phyloP scores from a whole-genome alignment of 2,113 vertebrate species.

The Pomatostomus ruficeps region DNA sequence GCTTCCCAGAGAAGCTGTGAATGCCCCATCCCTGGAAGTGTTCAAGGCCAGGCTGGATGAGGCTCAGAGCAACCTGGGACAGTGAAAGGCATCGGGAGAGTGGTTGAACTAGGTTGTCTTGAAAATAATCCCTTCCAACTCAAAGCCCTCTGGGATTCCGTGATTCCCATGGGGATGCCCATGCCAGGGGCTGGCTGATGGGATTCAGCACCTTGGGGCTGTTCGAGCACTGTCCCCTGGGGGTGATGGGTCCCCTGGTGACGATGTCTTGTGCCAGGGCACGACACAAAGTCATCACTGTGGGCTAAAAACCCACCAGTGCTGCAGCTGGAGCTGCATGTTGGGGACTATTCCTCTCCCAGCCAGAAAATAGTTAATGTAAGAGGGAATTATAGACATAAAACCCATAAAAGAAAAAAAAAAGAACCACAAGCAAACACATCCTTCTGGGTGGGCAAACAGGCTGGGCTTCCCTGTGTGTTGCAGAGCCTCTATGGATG shows the following conservation, averaged over 20 bases:
- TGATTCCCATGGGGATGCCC: accelerated
- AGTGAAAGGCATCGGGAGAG: background rate
- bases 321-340: background rate
- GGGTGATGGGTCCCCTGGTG: accelerated
- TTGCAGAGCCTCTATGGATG: background rate
- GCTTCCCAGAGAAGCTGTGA: background rate
- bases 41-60: background rate
- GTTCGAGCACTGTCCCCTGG: background rate
- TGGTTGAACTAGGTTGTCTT: background rate
- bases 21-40: background rate
- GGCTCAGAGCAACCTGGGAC: background rate
- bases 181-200: background rate
- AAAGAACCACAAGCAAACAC: background rate
- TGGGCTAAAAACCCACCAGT: background rate
- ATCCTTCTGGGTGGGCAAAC: background rate
- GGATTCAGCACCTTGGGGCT: background rate
- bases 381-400: background rate
- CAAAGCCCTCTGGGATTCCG: background rate
- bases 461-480: accelerated
- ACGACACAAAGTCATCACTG: accelerated
- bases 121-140: background rate
- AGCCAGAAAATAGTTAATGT: background rate
- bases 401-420: background rate
- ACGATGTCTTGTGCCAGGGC: background rate
- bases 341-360: background rate